Evolutionary conservation across 2,113 vertebrate species (phyloP).

Genomic region (Plestiodon gilberti): DNA sequence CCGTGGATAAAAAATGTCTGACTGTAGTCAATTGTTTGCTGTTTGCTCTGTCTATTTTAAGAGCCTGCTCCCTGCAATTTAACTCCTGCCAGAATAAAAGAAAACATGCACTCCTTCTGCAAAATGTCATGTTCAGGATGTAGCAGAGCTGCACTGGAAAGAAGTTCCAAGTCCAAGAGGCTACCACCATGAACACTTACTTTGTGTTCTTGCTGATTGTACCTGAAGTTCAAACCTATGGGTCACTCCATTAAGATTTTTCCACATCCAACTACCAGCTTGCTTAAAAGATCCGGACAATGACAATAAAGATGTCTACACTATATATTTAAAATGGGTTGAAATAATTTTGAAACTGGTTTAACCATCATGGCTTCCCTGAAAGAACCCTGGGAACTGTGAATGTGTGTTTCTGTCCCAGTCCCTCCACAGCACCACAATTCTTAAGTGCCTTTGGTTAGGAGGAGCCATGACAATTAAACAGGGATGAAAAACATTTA

Average conservation of each 20-base stretch:
- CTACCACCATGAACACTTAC: not conserved
- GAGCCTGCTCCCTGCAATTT: not conserved
- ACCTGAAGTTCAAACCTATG: not conserved
- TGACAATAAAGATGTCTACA: not conserved
- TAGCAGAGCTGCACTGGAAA: not conserved
- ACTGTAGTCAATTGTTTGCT: no score
- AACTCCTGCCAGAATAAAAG: not conserved
- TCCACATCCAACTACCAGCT: not conserved
- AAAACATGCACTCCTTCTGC: not conserved
- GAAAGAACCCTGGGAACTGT: not conserved
- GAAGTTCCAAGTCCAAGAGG: not conserved
- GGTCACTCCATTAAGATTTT: not conserved
- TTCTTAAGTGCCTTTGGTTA: not conserved
- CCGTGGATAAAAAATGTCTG: no score
- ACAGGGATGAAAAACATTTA: not conserved
- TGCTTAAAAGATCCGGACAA: not conserved
- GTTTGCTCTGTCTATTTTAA: not conserved
- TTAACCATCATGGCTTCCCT: not conserved
- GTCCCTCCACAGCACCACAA: not conserved
- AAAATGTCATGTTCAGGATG: not conserved
- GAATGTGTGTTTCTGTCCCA: not conserved
- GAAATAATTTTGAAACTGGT: not conserved
- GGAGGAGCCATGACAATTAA: not conserved
- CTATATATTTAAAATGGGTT: not conserved
- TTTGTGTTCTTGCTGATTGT: not conserved